Evolutionary conservation across 35 echinoderm and acorn worm species (phyloP).

Genomic region (Patiria miniata): DNA sequence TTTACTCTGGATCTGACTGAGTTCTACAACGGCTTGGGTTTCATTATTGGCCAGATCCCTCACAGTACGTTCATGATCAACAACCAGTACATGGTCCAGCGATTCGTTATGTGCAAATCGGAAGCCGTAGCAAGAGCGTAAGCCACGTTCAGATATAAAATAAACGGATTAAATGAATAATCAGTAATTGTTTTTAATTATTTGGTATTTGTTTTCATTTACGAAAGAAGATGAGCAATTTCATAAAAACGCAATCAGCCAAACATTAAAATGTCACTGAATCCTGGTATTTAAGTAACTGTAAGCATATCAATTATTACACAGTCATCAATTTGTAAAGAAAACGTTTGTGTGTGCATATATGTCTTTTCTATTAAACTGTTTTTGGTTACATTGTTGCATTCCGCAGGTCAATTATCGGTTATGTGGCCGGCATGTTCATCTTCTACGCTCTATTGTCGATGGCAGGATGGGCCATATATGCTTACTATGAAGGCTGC

Average conservation of each 20-base stretch:
- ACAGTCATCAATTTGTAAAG: background rate
- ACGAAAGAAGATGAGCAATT: background rate
- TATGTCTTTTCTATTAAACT: background rate
- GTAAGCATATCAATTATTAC: no score
- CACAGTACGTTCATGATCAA: background rate
- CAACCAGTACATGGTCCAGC: background rate
- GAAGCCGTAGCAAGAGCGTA: no score
- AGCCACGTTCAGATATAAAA: background rate
- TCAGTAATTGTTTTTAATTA: no score
- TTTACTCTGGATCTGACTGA: background rate
- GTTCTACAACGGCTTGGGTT: background rate
- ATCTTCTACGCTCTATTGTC: background rate
- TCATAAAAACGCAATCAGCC: background rate
- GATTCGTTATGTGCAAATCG: background rate
- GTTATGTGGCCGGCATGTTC: background rate
- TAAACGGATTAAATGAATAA: background rate
- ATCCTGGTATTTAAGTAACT: background rate
- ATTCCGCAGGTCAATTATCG: background rate
- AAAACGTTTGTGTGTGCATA: background rate
- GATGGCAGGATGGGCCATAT: background rate
- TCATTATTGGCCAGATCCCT: background rate
- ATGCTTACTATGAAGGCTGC: background rate
- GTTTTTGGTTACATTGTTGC: background rate
- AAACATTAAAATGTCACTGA: background rate
- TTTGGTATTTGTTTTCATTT: background rate